Evolutionary conservation across 1,140 invertebrate species (phyloP).

Genomic region (Dreissena polymorpha): DNA sequence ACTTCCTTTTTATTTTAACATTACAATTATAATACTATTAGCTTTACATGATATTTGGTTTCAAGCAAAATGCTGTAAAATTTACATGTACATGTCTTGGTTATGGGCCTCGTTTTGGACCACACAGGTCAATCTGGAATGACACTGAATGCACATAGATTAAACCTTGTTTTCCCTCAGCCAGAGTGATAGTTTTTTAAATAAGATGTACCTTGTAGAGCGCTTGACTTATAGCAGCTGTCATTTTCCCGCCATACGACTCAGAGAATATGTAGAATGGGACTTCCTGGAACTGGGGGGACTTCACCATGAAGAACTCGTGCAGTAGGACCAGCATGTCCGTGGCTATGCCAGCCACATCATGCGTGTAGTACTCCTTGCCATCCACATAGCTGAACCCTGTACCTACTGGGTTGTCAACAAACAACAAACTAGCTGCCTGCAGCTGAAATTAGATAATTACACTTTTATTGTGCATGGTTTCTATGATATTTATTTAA

Average conservation of each 20-base stretch:
- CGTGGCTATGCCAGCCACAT: slow-evolving; percentile 88
- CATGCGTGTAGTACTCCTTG: slow-evolving; percentile 81
- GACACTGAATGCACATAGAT: too few relatives aligned
- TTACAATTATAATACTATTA: too few relatives aligned
- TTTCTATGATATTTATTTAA: background rate
- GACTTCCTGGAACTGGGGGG: slow-evolving; percentile 85
- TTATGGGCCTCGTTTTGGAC: too few relatives aligned
- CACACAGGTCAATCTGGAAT: too few relatives aligned
- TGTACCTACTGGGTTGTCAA: slow-evolving; percentile 94
- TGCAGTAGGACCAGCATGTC: slow-evolving; percentile 88
- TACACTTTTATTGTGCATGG: background rate
- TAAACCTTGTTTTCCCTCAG: too few relatives aligned
- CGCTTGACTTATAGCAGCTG: slow-evolving; percentile 85
- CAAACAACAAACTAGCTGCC: slow-evolving; percentile 88
- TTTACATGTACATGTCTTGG: too few relatives aligned
- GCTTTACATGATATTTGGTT: too few relatives aligned
- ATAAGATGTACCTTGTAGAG: slow-evolving; percentile 82
- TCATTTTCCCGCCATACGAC: slow-evolving; percentile 95
- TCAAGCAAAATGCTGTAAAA: too few relatives aligned
- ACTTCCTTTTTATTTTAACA: too few relatives aligned
- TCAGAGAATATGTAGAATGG: slow-evolving; percentile 91
- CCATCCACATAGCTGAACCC: slow-evolving; percentile 91
- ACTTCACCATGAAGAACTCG: slow-evolving; percentile 84
- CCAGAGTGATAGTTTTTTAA: too few relatives aligned
- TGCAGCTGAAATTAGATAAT: slow-evolving; percentile 72